A percentile compares a stretch with the other conserved stretches of the same genome.
Conservation (phyloP, 2,888 invertebrate species). For the Nebria salina region DNA sequence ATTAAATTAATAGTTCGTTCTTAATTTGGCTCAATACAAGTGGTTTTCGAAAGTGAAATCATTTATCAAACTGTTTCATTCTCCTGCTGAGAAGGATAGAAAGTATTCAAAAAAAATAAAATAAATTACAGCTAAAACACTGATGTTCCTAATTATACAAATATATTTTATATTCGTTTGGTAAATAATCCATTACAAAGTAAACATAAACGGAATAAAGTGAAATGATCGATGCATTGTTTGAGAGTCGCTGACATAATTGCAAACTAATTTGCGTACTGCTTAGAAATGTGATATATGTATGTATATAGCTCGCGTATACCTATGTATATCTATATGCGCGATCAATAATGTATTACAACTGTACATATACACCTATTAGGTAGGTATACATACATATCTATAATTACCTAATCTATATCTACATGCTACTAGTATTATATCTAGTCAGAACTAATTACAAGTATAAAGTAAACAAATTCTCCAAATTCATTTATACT, state of each 20-base stretch:
- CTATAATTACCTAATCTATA: constrained; percentile 15
- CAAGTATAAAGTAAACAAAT: not conserved
- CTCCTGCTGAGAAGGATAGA: not conserved
- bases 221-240: constrained; percentile 8
- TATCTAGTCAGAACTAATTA: not conserved
- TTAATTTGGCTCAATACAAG: not conserved
- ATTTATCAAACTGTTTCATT: constrained; percentile 7
- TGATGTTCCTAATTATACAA: no score
- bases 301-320: not conserved
- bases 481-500: not conserved
- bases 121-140: not conserved
- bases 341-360: constrained; percentile 10
- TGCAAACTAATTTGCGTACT: constrained; percentile 16
- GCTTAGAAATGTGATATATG: constrained; percentile 17
- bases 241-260: constrained; percentile 16
- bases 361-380: not conserved
- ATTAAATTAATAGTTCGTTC: not conserved
- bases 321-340: constrained; percentile 15
- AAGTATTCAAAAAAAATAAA: not conserved
- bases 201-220: not conserved
- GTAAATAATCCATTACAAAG: no score
- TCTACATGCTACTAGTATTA: not conserved
- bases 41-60: not conserved
- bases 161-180: no score
- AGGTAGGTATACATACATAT: not conserved